phyloP scores from a whole-genome alignment of 2,888 invertebrate genomes.

The Polyommatus iphigenia region DNA sequence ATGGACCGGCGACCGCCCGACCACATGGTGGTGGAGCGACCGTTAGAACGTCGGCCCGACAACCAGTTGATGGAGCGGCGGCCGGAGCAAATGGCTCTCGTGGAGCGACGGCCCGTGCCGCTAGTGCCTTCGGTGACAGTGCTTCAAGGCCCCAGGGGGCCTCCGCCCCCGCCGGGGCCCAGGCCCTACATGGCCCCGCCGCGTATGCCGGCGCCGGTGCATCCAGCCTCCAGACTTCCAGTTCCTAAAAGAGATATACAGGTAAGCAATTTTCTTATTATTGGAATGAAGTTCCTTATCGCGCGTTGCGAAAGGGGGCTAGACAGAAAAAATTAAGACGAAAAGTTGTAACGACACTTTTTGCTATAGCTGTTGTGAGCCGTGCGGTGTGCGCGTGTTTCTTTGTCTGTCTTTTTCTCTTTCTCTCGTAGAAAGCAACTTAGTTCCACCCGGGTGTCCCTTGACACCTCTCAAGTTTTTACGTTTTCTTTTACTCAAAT shows the following conservation, averaged over 20 bases:
- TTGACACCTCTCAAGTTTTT: no score
- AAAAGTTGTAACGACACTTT: no score
- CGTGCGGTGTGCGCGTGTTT: no score
- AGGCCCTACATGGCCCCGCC: conserved; percentile 65
- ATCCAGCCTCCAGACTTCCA: conserved; percentile 57
- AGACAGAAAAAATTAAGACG: no score
- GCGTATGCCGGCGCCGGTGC: conserved; percentile 66
- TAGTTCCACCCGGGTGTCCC: no score
- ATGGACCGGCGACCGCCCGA: conserved; percentile 7
- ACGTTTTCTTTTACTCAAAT: not conserved
- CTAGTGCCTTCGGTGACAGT: conserved; percentile 45
- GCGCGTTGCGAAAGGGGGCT: no score
- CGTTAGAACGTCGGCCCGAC: conserved; percentile 35
- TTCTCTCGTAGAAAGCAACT: no score
- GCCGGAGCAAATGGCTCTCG: conserved; percentile 30
- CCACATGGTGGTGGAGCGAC: conserved; percentile 46
- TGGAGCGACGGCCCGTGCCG: conserved; percentile 40
- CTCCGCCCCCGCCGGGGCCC: conserved; percentile 46
- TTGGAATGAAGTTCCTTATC: no score
- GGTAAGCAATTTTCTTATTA: conserved; percentile 49
- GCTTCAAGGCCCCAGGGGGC: conserved; percentile 40
- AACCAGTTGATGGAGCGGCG: conserved; percentile 35
- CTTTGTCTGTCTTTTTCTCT: no score
- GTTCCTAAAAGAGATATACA: conserved; percentile 68
- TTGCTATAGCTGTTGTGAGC: no score